Evolutionary conservation across 2,888 invertebrate genomes (phyloP), one percentile per base, ranked within the genome.

Genomic region (Balanococcus diminutus): DNA sequence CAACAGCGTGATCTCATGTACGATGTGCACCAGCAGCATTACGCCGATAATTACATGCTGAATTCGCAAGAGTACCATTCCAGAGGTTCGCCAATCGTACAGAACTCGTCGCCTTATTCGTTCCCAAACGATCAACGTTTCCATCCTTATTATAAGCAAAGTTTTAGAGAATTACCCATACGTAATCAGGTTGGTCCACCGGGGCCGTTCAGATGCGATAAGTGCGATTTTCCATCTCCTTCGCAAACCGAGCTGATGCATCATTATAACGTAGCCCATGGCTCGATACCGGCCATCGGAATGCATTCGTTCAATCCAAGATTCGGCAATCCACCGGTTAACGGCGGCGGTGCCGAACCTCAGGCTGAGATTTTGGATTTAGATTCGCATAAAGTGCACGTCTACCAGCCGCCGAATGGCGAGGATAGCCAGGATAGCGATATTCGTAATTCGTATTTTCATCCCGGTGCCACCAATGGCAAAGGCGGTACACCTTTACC

Each of bases 321-420:
- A 84, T 87, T 87, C 87, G 90, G 89, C 87, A 91, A 91, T 89
- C 91, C 83, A 31, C 86, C 81, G 36, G 84, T 42, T 19, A 86
- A 86, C 81, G 87, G 87, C 39, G 87, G 91, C 91, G 88, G 89
- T 90, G 19, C 86, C 87, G 92, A 94, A 89, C 93, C 94, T 87
- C 94, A 94, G 81, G 94, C 94, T 16, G 96, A 96, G 89, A 95
- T 96, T 88, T 91, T 96, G 86, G 96, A 96, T 89, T 91, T 96
- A 87, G 96, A 96, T 89, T 96, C 96, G 0, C 96, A 96, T 89
- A 96, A 96, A 91, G 96, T 96, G 0, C 94, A 90, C 87, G 90
- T 90, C 31, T 91, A 90, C 89, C 89, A 89, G 88, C 88, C 89
- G 39, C 87, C 87, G 9, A 87, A 81, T 61, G 86, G 85, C 25